Evolutionary conservation across 2,113 vertebrate species (phyloP).

Genomic region (Corythoichthys haematopterus): DNA sequence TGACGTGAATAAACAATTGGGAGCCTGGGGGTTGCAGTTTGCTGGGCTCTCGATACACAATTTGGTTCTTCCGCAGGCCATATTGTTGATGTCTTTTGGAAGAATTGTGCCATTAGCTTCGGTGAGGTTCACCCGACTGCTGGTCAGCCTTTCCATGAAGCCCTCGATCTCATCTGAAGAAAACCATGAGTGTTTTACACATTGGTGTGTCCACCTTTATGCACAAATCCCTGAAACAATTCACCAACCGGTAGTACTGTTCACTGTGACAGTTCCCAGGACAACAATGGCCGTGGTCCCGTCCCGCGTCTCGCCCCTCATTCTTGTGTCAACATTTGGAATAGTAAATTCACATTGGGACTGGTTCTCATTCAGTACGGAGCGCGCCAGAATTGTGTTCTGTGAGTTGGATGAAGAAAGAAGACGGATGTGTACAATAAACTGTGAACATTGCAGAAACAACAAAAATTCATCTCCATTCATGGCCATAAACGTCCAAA

Average conservation of each 20-base stretch:
- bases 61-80: not conserved
- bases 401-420: too few relatives aligned
- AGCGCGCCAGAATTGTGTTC: too few relatives aligned
- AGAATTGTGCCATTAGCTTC: not conserved
- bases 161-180: too few relatives aligned
- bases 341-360: conserved; percentile 41
- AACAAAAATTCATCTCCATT: too few relatives aligned
- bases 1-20: not conserved
- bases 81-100: not conserved
- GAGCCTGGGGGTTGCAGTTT: not conserved
- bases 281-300: not conserved
- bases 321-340: not conserved
- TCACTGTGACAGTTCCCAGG: not conserved
- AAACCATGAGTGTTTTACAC: too few relatives aligned
- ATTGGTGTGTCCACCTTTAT: too few relatives aligned
- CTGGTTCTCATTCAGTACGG: rapidly evolving
- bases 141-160: not conserved
- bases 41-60: not conserved
- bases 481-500: too few relatives aligned
- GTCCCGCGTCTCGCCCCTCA: not conserved
- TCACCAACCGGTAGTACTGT: too few relatives aligned
- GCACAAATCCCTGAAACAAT: too few relatives aligned
- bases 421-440: too few relatives aligned
- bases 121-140: not conserved
- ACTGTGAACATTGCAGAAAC: too few relatives aligned